Conservation (phyloP, 2,113 vertebrate species). For the Naja naja region DNA sequence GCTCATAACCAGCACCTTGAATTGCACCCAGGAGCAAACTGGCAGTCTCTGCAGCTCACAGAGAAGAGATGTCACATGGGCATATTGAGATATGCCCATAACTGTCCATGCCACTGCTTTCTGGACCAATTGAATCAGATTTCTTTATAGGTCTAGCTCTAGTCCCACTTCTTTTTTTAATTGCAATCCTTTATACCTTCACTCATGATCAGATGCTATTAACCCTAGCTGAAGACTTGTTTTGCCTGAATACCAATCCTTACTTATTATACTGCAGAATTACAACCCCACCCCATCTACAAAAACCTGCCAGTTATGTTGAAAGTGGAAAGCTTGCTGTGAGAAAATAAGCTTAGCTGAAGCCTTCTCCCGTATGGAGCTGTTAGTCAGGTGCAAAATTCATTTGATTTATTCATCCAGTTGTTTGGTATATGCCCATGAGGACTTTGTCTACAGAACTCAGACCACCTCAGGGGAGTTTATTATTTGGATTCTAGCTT, state of each 20-base stretch:
- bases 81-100: not conserved
- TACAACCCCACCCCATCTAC: not conserved
- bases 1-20: not conserved
- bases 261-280: not conserved
- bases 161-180: not conserved
- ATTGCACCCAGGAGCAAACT: not conserved
- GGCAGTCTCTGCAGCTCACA: not conserved
- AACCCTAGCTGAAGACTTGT: not conserved
- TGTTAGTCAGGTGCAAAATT: not conserved
- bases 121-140: not conserved
- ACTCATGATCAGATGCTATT: not conserved
- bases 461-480: not conserved
- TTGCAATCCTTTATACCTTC: not conserved
- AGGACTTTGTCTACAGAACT: not conserved
- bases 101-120: not conserved
- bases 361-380: not conserved
- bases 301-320: not conserved
- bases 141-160: not conserved
- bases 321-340: not conserved
- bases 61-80: not conserved
- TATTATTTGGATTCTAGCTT: conserved; percentile 1
- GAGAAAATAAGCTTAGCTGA: not conserved
- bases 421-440: not conserved
- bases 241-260: not conserved
- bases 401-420: not conserved